A percentile compares a stretch with the other conserved stretches of the same genome.
Conservation (phyloP, 2,113 vertebrate species). For the Bubo bubo region DNA sequence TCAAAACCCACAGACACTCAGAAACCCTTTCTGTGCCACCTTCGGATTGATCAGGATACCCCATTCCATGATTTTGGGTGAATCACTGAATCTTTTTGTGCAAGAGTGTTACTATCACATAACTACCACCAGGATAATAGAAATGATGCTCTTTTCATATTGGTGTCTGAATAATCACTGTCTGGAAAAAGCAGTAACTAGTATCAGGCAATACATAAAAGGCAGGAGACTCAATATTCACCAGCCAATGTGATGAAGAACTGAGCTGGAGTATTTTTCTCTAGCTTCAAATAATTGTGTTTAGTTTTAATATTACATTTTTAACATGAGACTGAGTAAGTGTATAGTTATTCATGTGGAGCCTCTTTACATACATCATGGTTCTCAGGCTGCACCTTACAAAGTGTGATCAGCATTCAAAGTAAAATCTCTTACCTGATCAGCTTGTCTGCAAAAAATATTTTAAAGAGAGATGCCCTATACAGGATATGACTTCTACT, state of each 20-base stretch:
- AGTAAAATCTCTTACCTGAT: neutral
- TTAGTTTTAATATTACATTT: neutral
- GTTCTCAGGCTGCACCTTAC: neutral
- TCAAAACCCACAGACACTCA: neutral
- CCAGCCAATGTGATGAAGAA: neutral
- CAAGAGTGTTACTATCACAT: neutral
- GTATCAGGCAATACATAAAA: neutral
- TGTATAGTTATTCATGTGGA: neutral
- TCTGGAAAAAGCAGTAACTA: neutral
- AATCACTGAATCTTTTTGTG: slow-evolving; percentile 6
- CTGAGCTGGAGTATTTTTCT: neutral
- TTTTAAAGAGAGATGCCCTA: neutral
- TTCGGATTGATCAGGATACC: neutral
- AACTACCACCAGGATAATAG: neutral
- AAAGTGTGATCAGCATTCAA: neutral
- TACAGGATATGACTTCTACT: neutral
- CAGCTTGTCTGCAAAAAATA: neutral
- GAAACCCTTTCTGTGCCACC: neutral
- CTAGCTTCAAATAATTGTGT: neutral
- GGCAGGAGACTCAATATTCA: neutral
- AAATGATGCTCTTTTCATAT: neutral
- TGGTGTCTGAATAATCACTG: neutral
- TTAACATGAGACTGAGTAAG: neutral
- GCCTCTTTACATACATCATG: neutral
- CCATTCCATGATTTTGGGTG: neutral